Base-by-base conservation (phyloP, 2,113 vertebrate species). In the Pollachius pollachius region DNA sequence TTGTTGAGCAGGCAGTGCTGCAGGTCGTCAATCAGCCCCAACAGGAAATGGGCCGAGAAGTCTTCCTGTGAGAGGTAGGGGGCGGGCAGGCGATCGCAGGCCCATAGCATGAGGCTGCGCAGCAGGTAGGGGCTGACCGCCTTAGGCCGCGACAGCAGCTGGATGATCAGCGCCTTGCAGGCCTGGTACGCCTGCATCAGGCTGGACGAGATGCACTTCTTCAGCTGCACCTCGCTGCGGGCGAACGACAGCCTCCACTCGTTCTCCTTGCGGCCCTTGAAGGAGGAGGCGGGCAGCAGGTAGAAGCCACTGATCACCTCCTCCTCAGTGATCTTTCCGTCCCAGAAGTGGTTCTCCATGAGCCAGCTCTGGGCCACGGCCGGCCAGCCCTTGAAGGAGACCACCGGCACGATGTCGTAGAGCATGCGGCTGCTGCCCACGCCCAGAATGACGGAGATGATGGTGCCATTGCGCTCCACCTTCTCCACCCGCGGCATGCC, bases 261-360 rank as follows among this genome's bases (percentile, higher is more conserved):
- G 48, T 97, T 98, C 87, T 99, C 97, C 77, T 94, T 94, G 75
- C 95, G 94, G 15, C 97, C 97, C 34, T 94, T 94, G 87, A 83
- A 88, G 37, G 97, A 99, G 84, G 94, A 96, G 0, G 97, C 94
- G 1, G 97, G 97, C 60, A 99, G 94, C 72, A 99, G 84, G 86
- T 98, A 98, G 92, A 99, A 99, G 13, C 97, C 97, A 25, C 96
- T 96, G 88, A 99, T 99, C 74, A 99, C 97, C 81, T 99, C 97
- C 83, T 99, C 97, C 81, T 99, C 97, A 0, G 97, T 99, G 83
- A 99, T 98, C 91, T 99, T 99, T 37, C 97, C 97, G 0, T 99
- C 97, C 97, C 97, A 99, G 85, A 99, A 99, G 87, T 99, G 97
- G 90, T 99, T 99, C 84, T 99, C 97, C 97, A 98, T 99, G 85